These are phyloP conservation scores for Atherinosoma microstoma DNA, from an alignment of 2,797 vertebrate species.

Conservation along the genomic window DNA sequence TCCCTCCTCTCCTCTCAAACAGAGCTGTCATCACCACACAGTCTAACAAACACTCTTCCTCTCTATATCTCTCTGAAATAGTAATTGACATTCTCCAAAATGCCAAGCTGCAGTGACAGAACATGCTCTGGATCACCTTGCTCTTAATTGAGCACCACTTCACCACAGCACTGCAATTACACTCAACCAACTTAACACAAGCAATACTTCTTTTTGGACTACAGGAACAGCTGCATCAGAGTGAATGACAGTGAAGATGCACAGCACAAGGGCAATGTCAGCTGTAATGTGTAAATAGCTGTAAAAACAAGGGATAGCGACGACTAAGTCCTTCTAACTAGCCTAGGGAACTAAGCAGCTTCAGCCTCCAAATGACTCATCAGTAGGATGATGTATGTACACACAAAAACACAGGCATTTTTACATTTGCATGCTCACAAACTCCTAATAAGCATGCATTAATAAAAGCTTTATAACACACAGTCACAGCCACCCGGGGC, in stretches of 20 bases:
- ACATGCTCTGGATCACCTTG: conserved; percentile 63
- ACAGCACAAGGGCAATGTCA: conserved; percentile 54
- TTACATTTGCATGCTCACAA: conserved; percentile 39
- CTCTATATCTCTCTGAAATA: conserved; percentile 51
- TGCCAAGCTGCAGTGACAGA: conserved; percentile 51
- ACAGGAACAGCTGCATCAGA: conserved; percentile 42
- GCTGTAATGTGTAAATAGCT: conserved; percentile 36
- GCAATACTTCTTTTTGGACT: conserved; percentile 54
- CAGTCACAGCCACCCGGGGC: conserved; percentile 42
- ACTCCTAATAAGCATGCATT: conserved; percentile 48
- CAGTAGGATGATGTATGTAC: conserved; percentile 57
- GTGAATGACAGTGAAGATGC: conserved; percentile 49
- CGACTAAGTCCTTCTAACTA: conserved; percentile 46
- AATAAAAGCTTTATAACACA: conserved; percentile 30
- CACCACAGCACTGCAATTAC: conserved; percentile 58
- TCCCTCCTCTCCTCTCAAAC: conserved; percentile 44
- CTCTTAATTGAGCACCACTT: conserved; percentile 72
- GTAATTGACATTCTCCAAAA: conserved; percentile 75
- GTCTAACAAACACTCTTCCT: conserved; percentile 49
- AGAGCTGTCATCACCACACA: conserved; percentile 54
- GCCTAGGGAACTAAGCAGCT: conserved; percentile 51
- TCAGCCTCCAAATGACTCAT: conserved; percentile 74
- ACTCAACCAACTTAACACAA: conserved; percentile 56
- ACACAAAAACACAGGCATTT: conserved; percentile 42
- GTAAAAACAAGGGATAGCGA: conserved; percentile 34